Base-by-base conservation (phyloP, 2,888 invertebrate species). In the Calameuta filiformis region DNA sequence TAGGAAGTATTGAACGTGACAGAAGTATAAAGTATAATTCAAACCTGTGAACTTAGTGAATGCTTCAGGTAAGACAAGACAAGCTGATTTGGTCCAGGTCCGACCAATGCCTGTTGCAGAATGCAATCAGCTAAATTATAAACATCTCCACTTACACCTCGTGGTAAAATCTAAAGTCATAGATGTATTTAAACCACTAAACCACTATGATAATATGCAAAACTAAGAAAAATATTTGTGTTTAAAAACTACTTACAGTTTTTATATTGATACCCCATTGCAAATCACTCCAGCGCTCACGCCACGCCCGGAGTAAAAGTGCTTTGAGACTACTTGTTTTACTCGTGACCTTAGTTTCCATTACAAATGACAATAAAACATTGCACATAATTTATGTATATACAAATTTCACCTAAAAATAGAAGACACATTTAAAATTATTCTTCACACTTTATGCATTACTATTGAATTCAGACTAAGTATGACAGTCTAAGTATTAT, bases 191-290 rank as follows among this genome's bases (percentile, higher is more conserved):
- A 40, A 40, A 31, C 35, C 35, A 79, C n/a, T n/a, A n/a, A n/a
- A n/a, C n/a, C 76, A 33, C 68, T 6, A 31, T 31, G 15, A 69
- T n/a, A 34, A 23, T 15, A 73, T 71, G 30, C 15, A 73, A 73
- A 3, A 34, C 6, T 9, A 34, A 71, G 33, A 35, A 35, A 31
- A 73, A 31, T 23, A 12, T 75, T 40, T 23, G 15, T 35, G 68
- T 68, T 31, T 77, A 68, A 15, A 23, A 23, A 23, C n/a, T 34
- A 35, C 92, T 92, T 88, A 95, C 97, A n/a, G 96, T 96, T 93
- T 98, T 98, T 78, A 98, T 97, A 88, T 98, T 97, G 84, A 98
- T 98, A 69, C 98, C 98, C 98, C 98, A 98, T 92, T 98, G 97
- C 73, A 98, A 94, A 91, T 98, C 98, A 1, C 96, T 96, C 98